Base-by-base conservation (phyloP, 2,113 vertebrate genomes). In the Leptosomus discolor region DNA sequence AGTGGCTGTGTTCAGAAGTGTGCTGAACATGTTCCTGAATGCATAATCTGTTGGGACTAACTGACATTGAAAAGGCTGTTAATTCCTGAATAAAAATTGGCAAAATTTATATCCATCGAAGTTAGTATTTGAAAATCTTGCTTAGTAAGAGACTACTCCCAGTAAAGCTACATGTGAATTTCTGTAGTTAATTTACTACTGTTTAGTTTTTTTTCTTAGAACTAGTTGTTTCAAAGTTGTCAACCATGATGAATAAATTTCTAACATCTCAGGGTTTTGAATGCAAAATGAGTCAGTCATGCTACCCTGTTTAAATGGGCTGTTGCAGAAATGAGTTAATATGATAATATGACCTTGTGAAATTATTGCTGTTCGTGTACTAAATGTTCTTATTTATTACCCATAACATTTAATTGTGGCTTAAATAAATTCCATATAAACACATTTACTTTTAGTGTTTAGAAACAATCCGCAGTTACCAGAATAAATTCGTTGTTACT, bases 301-400 rank as follows among this genome's bases (percentile, higher is more conserved):
- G 56, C 71, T 68, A 84, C 74, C 83, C 71, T 74, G 22, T 86
- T 94, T 73, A 45, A 21, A 20, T 54, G 61, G 76, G 70, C 56
- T 91, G 50, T 45, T 74, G 54, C 60, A 77, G 51, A 86, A 83
- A 61, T 64, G 11, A 88, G 75, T 94, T 88, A 85, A 70, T 95
- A 91, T 73, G 84, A 65, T 91, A 92, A 86, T 85, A 76, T 63
- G 61, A 78, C 76, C 85, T 76, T 63, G 79, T 86, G 53, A 85
- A 89, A 70, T 94, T 90, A 57, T 41, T 78, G 64, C 58, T 69
- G 53, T 80, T 89, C 6, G 0, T 83, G 51, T 39, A 63, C 57
- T 85, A 60, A 77, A 46, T 83, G 48, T 87, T 91, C 80, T 92
- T 89, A 75, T 91, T 94, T 87, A 79, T 91, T 81, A 70, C 56